Evolutionary conservation across 2,797 vertebrate species (phyloP).

Genomic region (Mastacembelus armatus): DNA sequence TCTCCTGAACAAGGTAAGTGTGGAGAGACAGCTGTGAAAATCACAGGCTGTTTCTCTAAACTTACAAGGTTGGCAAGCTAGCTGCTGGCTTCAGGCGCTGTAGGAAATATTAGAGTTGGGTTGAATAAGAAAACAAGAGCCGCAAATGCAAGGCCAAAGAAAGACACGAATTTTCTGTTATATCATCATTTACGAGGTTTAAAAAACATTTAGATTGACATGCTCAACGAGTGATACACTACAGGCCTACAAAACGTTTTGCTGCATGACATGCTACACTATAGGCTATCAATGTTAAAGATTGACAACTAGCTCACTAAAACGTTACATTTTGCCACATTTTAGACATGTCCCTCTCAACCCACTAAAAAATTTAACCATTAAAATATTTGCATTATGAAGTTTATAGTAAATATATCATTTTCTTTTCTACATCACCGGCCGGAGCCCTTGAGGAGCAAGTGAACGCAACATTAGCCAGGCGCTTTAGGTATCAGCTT

Average conservation of each 20-base stretch:
- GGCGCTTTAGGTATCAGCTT: constrained; percentile 72
- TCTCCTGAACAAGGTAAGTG: constrained; percentile 91
- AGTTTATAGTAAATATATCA: background rate
- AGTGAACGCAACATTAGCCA: constrained; percentile 60
- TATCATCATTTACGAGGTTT: accelerated
- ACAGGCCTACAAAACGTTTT: background rate
- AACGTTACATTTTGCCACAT: background rate
- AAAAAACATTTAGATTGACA: background rate
- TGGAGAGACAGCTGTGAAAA: background rate
- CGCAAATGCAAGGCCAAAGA: too few relatives aligned
- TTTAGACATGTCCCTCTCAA: background rate
- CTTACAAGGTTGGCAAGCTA: constrained; percentile 16
- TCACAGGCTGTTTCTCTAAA: constrained; percentile 28
- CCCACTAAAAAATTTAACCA: background rate
- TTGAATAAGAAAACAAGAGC: background rate
- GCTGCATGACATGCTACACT: background rate
- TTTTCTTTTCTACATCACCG: background rate
- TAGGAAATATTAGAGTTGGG: constrained; percentile 3
- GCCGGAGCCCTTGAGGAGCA: background rate
- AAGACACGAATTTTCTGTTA: background rate
- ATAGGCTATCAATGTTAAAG: too few relatives aligned
- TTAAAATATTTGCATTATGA: background rate
- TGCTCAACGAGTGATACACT: background rate
- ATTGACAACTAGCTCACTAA: background rate
- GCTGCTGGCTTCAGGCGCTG: constrained; percentile 54